These are phyloP conservation scores for Pseudomyrmex pallidus DNA, from an alignment of 1,140 invertebrate genomes.

Conservation along the genomic window DNA sequence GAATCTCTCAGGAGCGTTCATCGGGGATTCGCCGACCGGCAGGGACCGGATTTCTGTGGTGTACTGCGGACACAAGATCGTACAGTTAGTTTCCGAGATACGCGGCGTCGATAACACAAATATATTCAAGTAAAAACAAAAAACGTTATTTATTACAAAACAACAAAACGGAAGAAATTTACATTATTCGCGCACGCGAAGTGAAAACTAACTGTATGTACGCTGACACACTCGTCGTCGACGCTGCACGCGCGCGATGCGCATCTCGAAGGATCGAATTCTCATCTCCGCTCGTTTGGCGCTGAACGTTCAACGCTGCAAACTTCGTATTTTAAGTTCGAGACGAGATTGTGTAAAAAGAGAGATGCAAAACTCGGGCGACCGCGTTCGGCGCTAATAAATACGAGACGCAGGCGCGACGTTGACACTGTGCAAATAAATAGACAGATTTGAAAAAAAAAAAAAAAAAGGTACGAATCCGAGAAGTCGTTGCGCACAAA, in stretches of 20 bases:
- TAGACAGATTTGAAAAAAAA: no score
- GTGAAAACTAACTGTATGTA: background rate
- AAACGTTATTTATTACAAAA: no score
- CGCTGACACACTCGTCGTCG: constrained; percentile 77
- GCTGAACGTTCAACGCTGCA: background rate
- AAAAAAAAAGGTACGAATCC: background rate
- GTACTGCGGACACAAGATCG: constrained; percentile 33
- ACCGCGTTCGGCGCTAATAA: background rate
- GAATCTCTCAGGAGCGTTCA: background rate
- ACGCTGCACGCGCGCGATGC: constrained; percentile 81
- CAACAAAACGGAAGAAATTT: no score
- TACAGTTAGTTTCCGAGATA: background rate
- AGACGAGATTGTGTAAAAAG: background rate
- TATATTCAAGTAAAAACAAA: no score
- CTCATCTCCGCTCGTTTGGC: background rate
- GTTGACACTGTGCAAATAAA: background rate
- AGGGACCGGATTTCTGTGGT: constrained; percentile 11
- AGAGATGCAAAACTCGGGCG: background rate
- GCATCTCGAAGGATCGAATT: constrained; percentile 73
- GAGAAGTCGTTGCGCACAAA: background rate
- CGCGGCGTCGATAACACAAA: no score
- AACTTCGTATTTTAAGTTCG: background rate
- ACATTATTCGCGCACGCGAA: no score
- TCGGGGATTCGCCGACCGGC: constrained; percentile 1
- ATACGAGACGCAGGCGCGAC: background rate